Conservation (phyloP, 2,797 vertebrate species). For the Taenioides sp. region DNA sequence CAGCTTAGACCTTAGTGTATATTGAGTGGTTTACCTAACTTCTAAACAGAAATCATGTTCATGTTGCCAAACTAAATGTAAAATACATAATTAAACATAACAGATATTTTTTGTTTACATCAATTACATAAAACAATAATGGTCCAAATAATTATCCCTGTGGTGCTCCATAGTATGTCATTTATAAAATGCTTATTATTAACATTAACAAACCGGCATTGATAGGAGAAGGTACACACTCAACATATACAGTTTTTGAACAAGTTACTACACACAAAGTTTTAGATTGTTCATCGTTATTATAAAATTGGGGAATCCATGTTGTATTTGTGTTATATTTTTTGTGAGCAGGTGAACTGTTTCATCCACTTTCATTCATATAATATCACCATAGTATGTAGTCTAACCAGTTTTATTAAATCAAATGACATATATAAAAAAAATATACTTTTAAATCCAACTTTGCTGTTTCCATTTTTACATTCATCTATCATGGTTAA, state of each 20-base stretch:
- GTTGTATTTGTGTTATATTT: neutral
- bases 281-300: neutral
- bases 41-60: neutral
- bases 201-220: neutral
- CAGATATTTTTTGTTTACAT: no score
- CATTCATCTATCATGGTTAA: neutral
- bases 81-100: no score
- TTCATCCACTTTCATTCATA: neutral
- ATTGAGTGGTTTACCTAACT: neutral
- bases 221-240: neutral
- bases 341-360: neutral
- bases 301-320: neutral
- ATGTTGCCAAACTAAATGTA: no score
- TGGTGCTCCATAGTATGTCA: neutral
- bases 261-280: neutral
- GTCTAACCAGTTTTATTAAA: neutral
- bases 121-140: neutral
- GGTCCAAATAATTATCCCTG: neutral
- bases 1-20: neutral
- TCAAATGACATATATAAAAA: neutral
- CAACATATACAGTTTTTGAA: neutral
- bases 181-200: neutral
- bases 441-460: neutral
- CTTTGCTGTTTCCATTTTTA: neutral
- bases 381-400: neutral